Conservation (phyloP, 2,113 vertebrate species). For the Synchiropus splendidus region DNA sequence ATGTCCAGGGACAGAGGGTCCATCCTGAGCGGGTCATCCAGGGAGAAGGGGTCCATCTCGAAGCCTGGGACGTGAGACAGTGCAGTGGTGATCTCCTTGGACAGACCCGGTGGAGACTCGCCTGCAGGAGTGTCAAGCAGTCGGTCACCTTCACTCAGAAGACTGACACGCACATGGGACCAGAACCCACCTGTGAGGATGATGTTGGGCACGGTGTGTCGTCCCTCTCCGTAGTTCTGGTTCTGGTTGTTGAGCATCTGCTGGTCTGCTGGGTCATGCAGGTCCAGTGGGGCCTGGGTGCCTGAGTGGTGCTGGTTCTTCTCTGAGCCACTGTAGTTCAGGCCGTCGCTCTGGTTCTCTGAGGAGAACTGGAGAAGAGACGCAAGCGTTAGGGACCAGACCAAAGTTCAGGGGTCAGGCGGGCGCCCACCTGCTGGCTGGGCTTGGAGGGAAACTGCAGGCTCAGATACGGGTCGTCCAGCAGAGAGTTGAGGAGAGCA, state of each 20-base stretch:
- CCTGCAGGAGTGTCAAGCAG: conserved; percentile 39
- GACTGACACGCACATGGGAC: neutral
- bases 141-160: neutral
- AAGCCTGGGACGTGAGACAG: conserved; percentile 84
- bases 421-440: conserved; percentile 58
- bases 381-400: neutral
- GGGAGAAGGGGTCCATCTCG: conserved; percentile 73
- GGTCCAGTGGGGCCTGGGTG: conserved; percentile 58
- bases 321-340: conserved; percentile 59
- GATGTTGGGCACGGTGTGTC: conserved; percentile 76
- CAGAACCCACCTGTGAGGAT: conserved; percentile 72
- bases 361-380: conserved; percentile 55
- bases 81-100: conserved; percentile 82
- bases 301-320: conserved; percentile 26
- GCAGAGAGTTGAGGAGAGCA: conserved; percentile 64
- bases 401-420: too few species aligned
- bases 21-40: conserved; percentile 77
- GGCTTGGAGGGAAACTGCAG: conserved; percentile 59
- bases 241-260: conserved; percentile 72
- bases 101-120: conserved; percentile 76
- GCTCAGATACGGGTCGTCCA: conserved; percentile 64
- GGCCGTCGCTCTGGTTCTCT: conserved; percentile 47
- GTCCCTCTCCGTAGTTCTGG: conserved; percentile 60
- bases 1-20: conserved; percentile 81
- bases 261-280: conserved; percentile 56